Conservation (phyloP, 2,797 vertebrate species). For the Sebastes nivosus region DNA sequence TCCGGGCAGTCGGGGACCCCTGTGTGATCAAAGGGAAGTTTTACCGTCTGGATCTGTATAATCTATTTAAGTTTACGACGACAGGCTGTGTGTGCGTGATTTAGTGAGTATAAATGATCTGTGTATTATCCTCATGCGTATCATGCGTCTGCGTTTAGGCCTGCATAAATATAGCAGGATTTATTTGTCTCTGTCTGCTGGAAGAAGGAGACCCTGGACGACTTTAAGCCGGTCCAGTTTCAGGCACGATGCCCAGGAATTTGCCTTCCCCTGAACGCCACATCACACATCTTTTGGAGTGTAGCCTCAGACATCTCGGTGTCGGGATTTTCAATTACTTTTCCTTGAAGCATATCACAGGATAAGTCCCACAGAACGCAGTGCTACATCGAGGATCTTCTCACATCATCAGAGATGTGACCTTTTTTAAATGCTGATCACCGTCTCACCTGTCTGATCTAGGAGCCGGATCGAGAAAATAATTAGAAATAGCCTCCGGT, state of each 20-base stretch:
- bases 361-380: not conserved
- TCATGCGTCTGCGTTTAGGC: slow-evolving; percentile 15
- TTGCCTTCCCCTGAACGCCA: not conserved
- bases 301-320: not conserved
- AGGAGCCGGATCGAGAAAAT: not conserved
- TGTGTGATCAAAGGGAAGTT: slow-evolving; percentile 30
- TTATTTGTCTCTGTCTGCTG: slow-evolving; percentile 22
- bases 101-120: slow-evolving; percentile 27
- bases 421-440: slow-evolving; percentile 7
- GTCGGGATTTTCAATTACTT: slow-evolving; percentile 23
- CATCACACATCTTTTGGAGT: not conserved
- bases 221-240: slow-evolving; percentile 15
- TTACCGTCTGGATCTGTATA: not conserved
- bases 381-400: not conserved
- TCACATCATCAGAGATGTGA: not conserved
- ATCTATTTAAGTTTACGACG: slow-evolving; percentile 6
- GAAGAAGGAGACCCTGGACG: slow-evolving; percentile 7
- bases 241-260: not conserved
- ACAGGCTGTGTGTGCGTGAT: not conserved
- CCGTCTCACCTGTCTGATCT: not conserved
- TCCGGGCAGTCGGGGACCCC: slow-evolving; percentile 5
- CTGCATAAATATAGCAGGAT: slow-evolving; percentile 18
- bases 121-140: slow-evolving; percentile 28
- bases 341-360: slow-evolving; percentile 1
- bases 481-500: not conserved